Evolutionary conservation across 2,888 invertebrate species (phyloP), one percentile per base, ranked within the genome.

Genomic region (Agrilus cyanescens): DNA sequence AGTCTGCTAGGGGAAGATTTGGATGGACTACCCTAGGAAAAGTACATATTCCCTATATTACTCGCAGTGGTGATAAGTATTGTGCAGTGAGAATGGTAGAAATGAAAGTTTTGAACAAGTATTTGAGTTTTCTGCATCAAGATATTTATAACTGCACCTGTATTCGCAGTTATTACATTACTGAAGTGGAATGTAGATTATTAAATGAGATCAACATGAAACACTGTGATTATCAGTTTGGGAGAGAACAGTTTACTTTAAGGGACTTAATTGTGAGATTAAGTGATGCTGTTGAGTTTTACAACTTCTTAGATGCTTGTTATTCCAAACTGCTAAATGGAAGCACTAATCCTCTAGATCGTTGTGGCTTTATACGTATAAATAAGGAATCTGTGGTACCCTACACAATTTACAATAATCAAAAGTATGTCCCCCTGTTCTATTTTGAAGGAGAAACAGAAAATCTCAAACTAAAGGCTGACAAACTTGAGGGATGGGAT

Each of bases 81-180:
- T 88, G 90, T 61, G 86, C 93, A n/a, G 93, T 95, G 40, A 76
- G 91, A 42, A 91, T 95, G 80, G 85, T 94, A 16, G 95, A 95
- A 66, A 77, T 82, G 58, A 93, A 93, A 66, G 74, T 93, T 37
- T 74, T 93, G 16, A 86, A 87, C 63, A 89, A 89, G 69, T 87
- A 89, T 69, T 77, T 91, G 58, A 85, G 82, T 62, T 86, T 85
- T 61, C 74, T 93, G 40, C 90, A 93, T 63, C 82, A 85, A 51
- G 89, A 89, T 61, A 85, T 91, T 50, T 89, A 88, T 66, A 87
- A 85, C 50, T 91, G 90, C 66, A 89, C 89, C 12, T 88, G 87
- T 62, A 86, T 95, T 53, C 77, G 87, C 52, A 91, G 91, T 70
- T 91, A 90, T 66, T 94, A 89, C 63, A 88, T 94, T 52, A 91